Conservation (phyloP, 2,113 vertebrate species). For the Theristicus caerulescens region DNA sequence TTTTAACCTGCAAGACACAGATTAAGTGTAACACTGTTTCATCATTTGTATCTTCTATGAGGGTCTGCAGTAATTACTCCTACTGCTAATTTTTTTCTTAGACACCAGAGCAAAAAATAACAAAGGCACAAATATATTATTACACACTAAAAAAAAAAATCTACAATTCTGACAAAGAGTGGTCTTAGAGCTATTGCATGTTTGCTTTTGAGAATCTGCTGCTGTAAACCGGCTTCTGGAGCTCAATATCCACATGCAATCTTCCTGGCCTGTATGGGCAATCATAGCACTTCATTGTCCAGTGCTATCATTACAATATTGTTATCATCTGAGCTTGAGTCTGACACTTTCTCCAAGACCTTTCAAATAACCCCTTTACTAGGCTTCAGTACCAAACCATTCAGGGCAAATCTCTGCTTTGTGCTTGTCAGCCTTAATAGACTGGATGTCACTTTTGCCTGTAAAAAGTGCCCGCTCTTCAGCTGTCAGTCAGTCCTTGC, state of each 20-base stretch:
- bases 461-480: slow-evolving; percentile 96
- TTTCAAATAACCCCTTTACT: slow-evolving; percentile 98
- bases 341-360: slow-evolving; percentile 97
- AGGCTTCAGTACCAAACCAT: slow-evolving; percentile 93
- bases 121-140: not conserved
- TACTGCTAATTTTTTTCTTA: not conserved
- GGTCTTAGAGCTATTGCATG: not conserved
- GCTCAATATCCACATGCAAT: slow-evolving; percentile 77
- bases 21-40: not conserved
- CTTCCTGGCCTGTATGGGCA: slow-evolving; percentile 85
- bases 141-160: not conserved
- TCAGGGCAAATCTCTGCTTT: slow-evolving; percentile 99
- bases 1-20: not conserved
- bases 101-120: not conserved
- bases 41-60: not conserved
- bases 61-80: not conserved
- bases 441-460: slow-evolving; percentile 99
- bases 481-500: slow-evolving; percentile 98
- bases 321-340: slow-evolving; percentile 98
- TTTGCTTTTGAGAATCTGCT: slow-evolving; percentile 72
- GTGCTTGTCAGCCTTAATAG: slow-evolving; percentile 99
- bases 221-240: slow-evolving; percentile 77
- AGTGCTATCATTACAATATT: slow-evolving; percentile 99
- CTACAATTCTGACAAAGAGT: not conserved
- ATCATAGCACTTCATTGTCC: slow-evolving; percentile 98